Evolutionary conservation across 92 coral and sea anemone genomes (phyloP), one percentile per base, ranked within the genome.

Genomic region (Bergia sp.): DNA sequence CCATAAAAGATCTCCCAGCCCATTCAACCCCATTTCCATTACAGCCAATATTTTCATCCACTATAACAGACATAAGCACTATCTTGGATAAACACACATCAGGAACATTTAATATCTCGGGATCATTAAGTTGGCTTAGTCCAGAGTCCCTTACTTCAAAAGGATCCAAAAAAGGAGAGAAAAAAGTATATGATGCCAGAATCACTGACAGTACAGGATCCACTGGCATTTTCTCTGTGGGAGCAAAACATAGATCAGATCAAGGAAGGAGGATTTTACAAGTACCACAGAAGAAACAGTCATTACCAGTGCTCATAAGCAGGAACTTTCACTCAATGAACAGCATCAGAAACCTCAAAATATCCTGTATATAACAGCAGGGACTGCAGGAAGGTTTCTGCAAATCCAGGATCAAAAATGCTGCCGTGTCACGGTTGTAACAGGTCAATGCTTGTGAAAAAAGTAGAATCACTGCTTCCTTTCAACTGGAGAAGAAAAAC

Each of bases 381-480:
- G 15, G 58, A 53, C 58, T 53, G 16, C 16, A 11, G 58, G 1
- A 53, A 9, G 0, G 80, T 49, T 37, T 29, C 86, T 29, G 23
- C 86, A 47, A 88, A 69, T 47, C 86, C 90, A 11, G 90, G 81
- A 16, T 69, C 80, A 1, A 88, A 42, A 67, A 23, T 88, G 16
- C 10, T 80, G 50, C 72, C 23, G 4, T 88, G 90, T 39, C 86
- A 73, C 23, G 75, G 40, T 2, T 86, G 82, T 69, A 55, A 50
- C 7, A 86, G 82, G 0, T 50, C 89, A 53, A 88, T 88, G 90
- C 41, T 88, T 23, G 18, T 88, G 13, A 88, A 88, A 87, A 88
- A 79, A 39, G 73, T 43, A 79, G 23, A 1, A 69, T 64, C 4
- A 88, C 80, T 80, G 86, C 90, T 2, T 2, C 58, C 49, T 47